A percentile compares a stretch with the other conserved stretches of the same genome.
These are phyloP conservation scores for Rhyacichthys aspro DNA, from an alignment of 2,797 vertebrate genomes.

Conservation along the genomic window DNA sequence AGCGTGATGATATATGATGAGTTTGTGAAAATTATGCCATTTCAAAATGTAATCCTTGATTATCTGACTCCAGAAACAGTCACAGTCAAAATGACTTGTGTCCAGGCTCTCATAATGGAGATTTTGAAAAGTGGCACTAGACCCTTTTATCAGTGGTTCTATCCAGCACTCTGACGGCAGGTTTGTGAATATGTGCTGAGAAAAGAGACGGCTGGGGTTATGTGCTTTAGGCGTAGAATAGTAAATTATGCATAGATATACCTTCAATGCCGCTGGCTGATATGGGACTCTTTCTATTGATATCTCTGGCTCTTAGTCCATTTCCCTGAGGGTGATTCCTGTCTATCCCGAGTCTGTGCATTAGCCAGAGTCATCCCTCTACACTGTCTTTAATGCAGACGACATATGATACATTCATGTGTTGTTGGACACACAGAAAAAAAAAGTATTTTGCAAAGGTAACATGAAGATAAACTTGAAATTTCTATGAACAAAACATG, in stretches of 20 bases:
- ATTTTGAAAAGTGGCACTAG: slow-evolving; percentile 20
- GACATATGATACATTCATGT: too few species aligned
- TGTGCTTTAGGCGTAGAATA: slow-evolving; percentile 11
- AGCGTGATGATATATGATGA: slow-evolving; percentile 1
- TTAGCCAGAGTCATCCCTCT: slow-evolving; percentile 42
- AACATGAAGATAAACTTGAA: too few species aligned
- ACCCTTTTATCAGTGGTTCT: slow-evolving; percentile 26
- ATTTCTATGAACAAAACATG: too few species aligned
- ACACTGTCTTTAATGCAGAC: slow-evolving; percentile 32
- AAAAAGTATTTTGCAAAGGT: too few species aligned
- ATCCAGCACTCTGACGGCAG: not conserved
- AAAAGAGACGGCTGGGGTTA: not conserved
- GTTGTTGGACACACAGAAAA: too few species aligned
- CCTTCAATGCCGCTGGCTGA: slow-evolving; percentile 47
- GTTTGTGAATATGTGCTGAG: slow-evolving; percentile 60
- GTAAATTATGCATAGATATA: slow-evolving; percentile 67
- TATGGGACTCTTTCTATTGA: slow-evolving; percentile 61
- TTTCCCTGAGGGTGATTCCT: slow-evolving; percentile 56
- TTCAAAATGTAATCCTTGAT: slow-evolving; percentile 29
- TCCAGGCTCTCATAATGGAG: slow-evolving; percentile 17
- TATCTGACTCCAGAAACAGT: slow-evolving; percentile 21
- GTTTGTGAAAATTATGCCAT: slow-evolving; percentile 15
- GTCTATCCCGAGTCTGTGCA: slow-evolving; percentile 41
- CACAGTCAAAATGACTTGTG: not conserved
- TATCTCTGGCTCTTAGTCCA: slow-evolving; percentile 52